Percentiles rank a stretch among this genome's conserved stretches.
Conservation (phyloP, 2,797 vertebrate genomes). For the Phrynocephalus forsythii region DNA sequence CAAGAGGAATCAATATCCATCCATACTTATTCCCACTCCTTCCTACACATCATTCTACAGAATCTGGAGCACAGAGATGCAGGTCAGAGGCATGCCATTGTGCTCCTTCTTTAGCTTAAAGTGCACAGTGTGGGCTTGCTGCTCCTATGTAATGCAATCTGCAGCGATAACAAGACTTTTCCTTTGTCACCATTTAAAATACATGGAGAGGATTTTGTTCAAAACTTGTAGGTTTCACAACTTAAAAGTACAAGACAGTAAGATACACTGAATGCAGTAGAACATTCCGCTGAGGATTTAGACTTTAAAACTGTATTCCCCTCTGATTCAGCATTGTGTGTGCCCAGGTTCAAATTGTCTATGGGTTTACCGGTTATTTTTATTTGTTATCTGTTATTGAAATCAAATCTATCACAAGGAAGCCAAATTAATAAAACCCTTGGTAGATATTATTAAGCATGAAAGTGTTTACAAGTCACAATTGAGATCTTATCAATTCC, state of each 20-base stretch:
- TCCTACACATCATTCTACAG: slow-evolving; percentile 91
- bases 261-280: background rate
- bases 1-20: slow-evolving; percentile 92
- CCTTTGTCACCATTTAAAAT: slow-evolving; percentile 13
- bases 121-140: background rate
- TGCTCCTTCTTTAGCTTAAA: slow-evolving; percentile 15
- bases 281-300: background rate
- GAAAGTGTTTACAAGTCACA: background rate
- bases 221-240: background rate
- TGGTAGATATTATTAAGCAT: background rate
- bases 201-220: slow-evolving; percentile 3
- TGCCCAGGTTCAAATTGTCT: background rate
- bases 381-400: background rate
- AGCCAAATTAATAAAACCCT: background rate
- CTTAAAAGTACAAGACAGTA: background rate
- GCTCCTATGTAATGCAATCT: background rate
- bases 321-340: background rate
- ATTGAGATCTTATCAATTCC: background rate
- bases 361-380: too few relatives aligned
- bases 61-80: slow-evolving; percentile 92
- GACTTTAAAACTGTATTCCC: background rate
- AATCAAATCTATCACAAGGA: background rate
- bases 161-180: slow-evolving; percentile 22
- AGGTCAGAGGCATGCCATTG: slow-evolving; percentile 77
- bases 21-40: slow-evolving; percentile 91